Base-by-base conservation (phyloP, 2,888 invertebrate genomes). In the Drosophila lutescens region DNA sequence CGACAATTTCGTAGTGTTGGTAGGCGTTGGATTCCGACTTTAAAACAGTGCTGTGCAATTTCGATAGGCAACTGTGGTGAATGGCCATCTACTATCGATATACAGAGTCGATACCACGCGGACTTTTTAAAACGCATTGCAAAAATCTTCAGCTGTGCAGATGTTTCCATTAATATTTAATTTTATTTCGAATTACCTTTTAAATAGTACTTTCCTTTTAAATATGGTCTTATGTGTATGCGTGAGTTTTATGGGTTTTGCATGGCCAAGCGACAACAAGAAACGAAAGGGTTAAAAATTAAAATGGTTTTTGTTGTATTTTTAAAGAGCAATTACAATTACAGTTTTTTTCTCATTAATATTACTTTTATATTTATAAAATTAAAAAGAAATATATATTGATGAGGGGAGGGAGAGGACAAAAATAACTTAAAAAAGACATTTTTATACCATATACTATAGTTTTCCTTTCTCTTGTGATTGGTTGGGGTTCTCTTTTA, bases 341-440 rank as follows among this genome's bases (percentile, higher is more conserved):
- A 83, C 84, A 86, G 81, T 86, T 80, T 79, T 80, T 81, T 86
- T 86, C 74, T 81, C 85, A 85, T 85, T 85, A 86, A 78, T 80
- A 82, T 86, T 86, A 83, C 79, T 81, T 81, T 83, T 77, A 83
- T 81, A 77, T 86, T 86, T 87, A 83, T 86, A 87, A 83, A 87
- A 87, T 83, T 87, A 87, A 87, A 84, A 83, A 83, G 85, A 79
- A 81, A 73, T 80, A 77, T 85, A 86, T 83, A 81, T 86, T 83
- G 86, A 84, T 86, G 87, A 86, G 79, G 84, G 68, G 58, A 68
- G 77, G 74, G 77, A 60, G 78, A 80, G 85, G 81, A 78, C 80
- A 86, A 81, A 82, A 81, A 80, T 83, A 82, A 83, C 83, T 85
- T 83, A 83, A 77, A 79, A 72, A 82, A 79, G 77, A 86, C 75